Base-by-base conservation (phyloP, 2,797 vertebrate genomes). In the Orientallactaga sibirica region DNA sequence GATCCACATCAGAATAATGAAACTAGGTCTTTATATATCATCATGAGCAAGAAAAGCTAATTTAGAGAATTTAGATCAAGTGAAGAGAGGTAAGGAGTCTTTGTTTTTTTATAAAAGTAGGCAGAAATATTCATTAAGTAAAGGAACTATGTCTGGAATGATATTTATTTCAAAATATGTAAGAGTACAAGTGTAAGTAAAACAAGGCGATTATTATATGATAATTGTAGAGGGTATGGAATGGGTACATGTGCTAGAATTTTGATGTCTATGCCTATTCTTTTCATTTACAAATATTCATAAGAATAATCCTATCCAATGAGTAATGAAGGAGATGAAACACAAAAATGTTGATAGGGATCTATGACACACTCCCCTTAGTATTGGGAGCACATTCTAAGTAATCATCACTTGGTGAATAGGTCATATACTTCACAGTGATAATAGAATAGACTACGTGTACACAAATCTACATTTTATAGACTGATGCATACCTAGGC, bases 91-190 rank as follows among this genome's bases (percentile, higher is more conserved):
- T 27, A n/a, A 80, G 7, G 18, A 43, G 6, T 14, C 11, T 43
- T 6, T 62, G 25, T 55, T 27, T 2, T 2, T 61, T 74, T 79
- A 80, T 70, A 86, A 80, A 71, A 1, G 8, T 7, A 48, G 15
- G 10, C 5, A 94, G 18, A 92, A 43, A 25, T 71, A 58, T 10
- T 75, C 81, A 5, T 22, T 73, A 52, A 73, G 2, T 20, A 77
- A 80, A 75, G 61, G 55, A 76, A 79, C 6, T 85, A 68, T 89
- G 7, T 75, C n/a, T 85, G 20, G 7, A 90, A 84, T 73, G 68
- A 3, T 37, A 81, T 70, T 91, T 76, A 2, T 7, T 93, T 88
- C 55, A 92, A 80, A 93, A 62, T 74, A 55, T 55, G 6, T 67
- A 61, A 24, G 33, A 14, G 33, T 52, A 62, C 3, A 5, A 1